Evolutionary conservation across 2,797 vertebrate genomes (phyloP), one percentile per base, ranked within the genome.

Genomic region (Hipposideros larvatus): DNA sequence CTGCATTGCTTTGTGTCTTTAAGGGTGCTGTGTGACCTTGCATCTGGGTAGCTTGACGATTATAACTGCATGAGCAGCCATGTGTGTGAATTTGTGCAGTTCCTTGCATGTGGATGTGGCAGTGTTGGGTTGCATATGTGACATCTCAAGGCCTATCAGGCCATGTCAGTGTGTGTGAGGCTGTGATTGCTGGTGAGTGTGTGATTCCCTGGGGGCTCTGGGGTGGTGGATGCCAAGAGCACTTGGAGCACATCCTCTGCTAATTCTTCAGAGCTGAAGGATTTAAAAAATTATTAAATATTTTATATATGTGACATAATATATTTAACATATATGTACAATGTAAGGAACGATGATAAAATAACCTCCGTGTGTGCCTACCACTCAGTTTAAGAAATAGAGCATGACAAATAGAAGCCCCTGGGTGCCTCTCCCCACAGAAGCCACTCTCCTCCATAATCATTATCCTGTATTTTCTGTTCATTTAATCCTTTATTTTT

Each of bases 1-100:
- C 78, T 22, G 16, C 74, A 74, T 66, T 78, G 90, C 96, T 61
- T 92, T 94, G 91, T 94, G 70, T 73, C 93, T 95, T 79, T 65
- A 73, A 91, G 65, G n/a, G 28, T 37, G 89, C 53, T 79, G 94
- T 1, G 0, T 89, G 73, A 26, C 92, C 65, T 93, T 77, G 86
- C 55, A 61, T 59, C 57, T 74, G 51, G 78, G 85, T 65, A 65
- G 48, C 70, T 71, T 83, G 51, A 79, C 24, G 11, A 80, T 63
- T 26, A 57, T 84, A 63, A 90, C 65, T 68, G 66, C 73, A 59
- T 26, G 61, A 77, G 63, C 84, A 83, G 31, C 51, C 0, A 0
- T 65, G 9, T 34, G 34, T 46, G 66, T 80, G 68, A 85, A 55
- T 3, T 2, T 41, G 28, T 86, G 77, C 37, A n/a, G 26, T 63